A percentile compares a stretch with the other conserved stretches of the same genome.
Evolutionary conservation across 2,113 vertebrate genomes (phyloP).

Genomic region (Rhinichthys klamathensis): DNA sequence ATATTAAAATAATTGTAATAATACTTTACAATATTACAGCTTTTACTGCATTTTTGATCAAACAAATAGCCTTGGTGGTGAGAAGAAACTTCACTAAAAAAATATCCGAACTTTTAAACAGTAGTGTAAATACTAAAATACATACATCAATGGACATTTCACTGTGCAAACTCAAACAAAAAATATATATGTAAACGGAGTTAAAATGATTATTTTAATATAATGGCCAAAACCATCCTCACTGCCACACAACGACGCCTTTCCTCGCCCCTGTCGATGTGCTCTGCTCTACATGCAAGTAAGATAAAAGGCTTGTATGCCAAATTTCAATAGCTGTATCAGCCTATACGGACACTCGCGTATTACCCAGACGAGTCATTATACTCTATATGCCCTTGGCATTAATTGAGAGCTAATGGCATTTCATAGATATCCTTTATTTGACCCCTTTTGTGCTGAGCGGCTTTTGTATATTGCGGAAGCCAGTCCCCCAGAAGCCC

Average conservation of each 20-base stretch:
- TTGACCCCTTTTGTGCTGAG: constrained; percentile 44
- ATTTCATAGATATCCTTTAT: constrained; percentile 60
- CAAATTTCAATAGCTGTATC: constrained; percentile 34
- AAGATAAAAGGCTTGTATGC: constrained; percentile 15
- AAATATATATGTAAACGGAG: background rate
- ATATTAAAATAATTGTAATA: background rate
- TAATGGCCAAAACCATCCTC: background rate
- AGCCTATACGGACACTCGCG: constrained; percentile 22
- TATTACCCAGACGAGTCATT: constrained; percentile 36
- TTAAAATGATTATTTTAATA: background rate
- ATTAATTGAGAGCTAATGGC: constrained; percentile 55
- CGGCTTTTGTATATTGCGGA: constrained; percentile 24
- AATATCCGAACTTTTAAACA: background rate
- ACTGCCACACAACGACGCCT: background rate
- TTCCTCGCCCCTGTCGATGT: background rate
- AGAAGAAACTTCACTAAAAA: background rate
- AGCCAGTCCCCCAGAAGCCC: constrained; percentile 65
- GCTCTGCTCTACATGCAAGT: constrained; percentile 4
- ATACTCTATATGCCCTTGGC: constrained; percentile 55
- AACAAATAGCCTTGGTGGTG: background rate
- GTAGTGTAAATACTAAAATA: background rate
- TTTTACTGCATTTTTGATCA: background rate
- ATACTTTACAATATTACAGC: background rate
- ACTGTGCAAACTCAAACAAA: background rate
- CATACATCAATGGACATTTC: background rate